Conservation (phyloP, 2,888 invertebrate genomes). For the Morpho helenor region DNA sequence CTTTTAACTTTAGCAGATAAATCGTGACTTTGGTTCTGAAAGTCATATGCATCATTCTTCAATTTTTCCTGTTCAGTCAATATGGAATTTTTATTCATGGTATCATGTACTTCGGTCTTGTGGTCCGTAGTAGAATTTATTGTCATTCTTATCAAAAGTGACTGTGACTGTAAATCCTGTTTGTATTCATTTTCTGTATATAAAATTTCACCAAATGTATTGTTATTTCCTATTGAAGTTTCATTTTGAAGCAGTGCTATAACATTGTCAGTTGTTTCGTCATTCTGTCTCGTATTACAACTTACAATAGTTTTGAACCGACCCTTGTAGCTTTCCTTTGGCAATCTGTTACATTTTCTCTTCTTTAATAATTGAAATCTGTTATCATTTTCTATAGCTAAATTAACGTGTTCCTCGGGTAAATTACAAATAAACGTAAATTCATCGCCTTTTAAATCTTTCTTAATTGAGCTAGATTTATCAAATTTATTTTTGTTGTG, state of each 20-base stretch:
- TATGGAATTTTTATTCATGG: too few relatives aligned
- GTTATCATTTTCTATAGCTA: constrained; percentile 45
- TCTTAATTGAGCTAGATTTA: neutral
- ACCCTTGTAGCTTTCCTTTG: constrained; percentile 20
- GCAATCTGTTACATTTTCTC: constrained; percentile 19
- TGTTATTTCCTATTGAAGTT: neutral
- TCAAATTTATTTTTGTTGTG: neutral
- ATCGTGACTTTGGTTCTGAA: constrained; percentile 3
- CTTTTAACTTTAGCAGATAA: constrained; percentile 12
- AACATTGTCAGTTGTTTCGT: too few relatives aligned
- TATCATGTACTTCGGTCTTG: constrained; percentile 24
- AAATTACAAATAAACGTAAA: constrained; percentile 38
- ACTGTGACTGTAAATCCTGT: constrained; percentile 54
- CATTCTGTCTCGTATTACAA: too few relatives aligned
- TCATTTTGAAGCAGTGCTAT: neutral
- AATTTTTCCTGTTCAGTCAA: too few relatives aligned
- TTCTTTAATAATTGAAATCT: constrained; percentile 49
- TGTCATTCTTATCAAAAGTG: constrained; percentile 59
- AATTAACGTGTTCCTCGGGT: constrained; percentile 36
- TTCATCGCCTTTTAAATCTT: constrained; percentile 27
- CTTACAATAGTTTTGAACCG: neutral
- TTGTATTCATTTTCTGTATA: constrained; percentile 14
- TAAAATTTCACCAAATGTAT: neutral
- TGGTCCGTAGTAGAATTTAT: constrained; percentile 43
- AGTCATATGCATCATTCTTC: neutral